These are phyloP conservation scores for Seison nebaliae DNA, from an alignment of 1,140 invertebrate species.

Conservation along the genomic window DNA sequence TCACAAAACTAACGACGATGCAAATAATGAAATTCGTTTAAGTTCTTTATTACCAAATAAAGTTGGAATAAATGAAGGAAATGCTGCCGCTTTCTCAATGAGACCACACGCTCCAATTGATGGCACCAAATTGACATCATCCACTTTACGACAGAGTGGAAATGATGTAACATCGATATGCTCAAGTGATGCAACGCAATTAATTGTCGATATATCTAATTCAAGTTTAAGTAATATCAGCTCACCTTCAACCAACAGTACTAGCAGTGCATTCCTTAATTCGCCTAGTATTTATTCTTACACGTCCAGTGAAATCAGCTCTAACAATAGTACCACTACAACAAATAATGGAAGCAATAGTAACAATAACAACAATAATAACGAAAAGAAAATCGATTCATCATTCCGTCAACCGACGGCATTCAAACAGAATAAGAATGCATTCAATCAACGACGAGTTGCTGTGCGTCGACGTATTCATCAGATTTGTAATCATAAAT, in stretches of 20 bases:
- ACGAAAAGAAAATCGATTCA: constrained; percentile 38
- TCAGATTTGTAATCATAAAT: constrained; percentile 87
- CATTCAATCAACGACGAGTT: constrained; percentile 62
- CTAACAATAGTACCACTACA: not conserved
- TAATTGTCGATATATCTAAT: no score
- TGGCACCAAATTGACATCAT: no score
- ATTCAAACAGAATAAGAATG: constrained; percentile 68
- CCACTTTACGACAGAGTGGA: no score
- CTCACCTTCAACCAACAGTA: not conserved
- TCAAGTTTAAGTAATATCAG: not conserved
- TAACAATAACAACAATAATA: constrained; percentile 18
- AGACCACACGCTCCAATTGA: no score
- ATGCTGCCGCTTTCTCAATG: no score
- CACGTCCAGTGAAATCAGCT: not conserved
- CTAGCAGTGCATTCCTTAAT: not conserved
- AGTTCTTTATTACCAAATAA: no score
- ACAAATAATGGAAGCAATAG: constrained; percentile 4
- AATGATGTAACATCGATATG: no score
- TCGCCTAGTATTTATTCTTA: not conserved
- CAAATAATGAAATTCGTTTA: no score
- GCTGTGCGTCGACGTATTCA: constrained; percentile 77
- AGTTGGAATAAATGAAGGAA: no score
- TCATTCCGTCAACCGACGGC: no score
- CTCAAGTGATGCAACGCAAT: no score
- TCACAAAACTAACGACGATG: no score